Evolutionary conservation across 1,140 invertebrate species (phyloP).

Genomic region (Holcopasites calliopsidis): DNA sequence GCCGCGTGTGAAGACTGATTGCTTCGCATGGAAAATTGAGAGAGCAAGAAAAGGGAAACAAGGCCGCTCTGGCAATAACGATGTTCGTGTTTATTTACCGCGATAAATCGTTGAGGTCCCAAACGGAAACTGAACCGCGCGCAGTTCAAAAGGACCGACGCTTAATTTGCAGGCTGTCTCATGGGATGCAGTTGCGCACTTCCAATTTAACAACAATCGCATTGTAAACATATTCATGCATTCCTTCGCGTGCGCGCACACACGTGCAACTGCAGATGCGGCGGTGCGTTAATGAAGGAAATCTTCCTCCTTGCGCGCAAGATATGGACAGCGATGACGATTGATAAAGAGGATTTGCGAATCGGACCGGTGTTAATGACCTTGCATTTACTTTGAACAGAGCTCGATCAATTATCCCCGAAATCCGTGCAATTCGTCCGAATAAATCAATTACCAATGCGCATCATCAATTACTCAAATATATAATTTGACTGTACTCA

Average conservation of each 20-base stretch:
- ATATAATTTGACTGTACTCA: too few species aligned
- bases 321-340: constrained; percentile 22
- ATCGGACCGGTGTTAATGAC: constrained; percentile 29
- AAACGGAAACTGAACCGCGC: background rate
- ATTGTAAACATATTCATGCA: constrained; percentile 68
- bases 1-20: background rate
- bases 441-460: background rate
- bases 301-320: constrained; percentile 33
- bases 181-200: constrained; percentile 44
- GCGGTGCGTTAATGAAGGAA: constrained; percentile 49
- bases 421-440: background rate
- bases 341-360: constrained; percentile 14
- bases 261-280: constrained; percentile 34
- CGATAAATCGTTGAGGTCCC: too few species aligned
- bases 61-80: too few species aligned
- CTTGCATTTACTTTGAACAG: constrained; percentile 15
- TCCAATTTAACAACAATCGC: constrained; percentile 66
- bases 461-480: too few species aligned
- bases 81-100: background rate
- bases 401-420: background rate
- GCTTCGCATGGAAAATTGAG: too few species aligned
- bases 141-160: constrained; percentile 26
- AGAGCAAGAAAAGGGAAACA: too few species aligned
- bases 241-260: constrained; percentile 65
- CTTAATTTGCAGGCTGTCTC: constrained; percentile 25